Conservation (phyloP, 2,113 vertebrate species). For the Vireo altiloquus region DNA sequence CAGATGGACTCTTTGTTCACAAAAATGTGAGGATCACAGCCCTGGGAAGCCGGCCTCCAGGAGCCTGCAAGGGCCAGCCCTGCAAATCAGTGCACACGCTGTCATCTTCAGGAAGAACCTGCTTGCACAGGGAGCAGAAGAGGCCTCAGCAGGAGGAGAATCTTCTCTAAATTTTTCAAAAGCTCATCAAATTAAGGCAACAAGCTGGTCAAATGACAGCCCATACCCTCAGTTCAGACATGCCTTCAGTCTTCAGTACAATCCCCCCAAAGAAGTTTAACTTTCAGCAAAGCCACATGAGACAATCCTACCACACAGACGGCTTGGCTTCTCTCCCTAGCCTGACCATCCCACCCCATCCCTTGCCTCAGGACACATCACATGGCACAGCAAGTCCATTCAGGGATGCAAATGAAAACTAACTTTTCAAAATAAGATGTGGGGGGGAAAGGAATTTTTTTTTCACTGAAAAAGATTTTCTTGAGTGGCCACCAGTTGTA, state of each 20-base stretch:
- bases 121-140: not conserved
- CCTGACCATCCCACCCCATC: accelerated
- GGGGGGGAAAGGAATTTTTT: not conserved
- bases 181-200: not conserved
- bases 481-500: not conserved
- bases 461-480: not conserved
- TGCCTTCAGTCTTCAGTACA: not conserved
- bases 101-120: not conserved
- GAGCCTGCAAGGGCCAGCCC: not conserved
- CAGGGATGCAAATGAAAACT: not conserved
- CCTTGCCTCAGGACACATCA: accelerated
- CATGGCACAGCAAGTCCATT: not conserved
- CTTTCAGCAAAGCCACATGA: not conserved
- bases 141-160: not conserved
- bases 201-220: not conserved
- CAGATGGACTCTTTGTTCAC: not conserved
- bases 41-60: not conserved
- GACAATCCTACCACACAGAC: accelerated
- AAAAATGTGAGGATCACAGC: not conserved
- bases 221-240: not conserved
- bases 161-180: not conserved
- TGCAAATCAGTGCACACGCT: not conserved
- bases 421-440: not conserved
- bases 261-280: not conserved
- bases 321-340: not conserved